Conservation (phyloP, 1,140 invertebrate species). For the Drosophila willistoni region DNA sequence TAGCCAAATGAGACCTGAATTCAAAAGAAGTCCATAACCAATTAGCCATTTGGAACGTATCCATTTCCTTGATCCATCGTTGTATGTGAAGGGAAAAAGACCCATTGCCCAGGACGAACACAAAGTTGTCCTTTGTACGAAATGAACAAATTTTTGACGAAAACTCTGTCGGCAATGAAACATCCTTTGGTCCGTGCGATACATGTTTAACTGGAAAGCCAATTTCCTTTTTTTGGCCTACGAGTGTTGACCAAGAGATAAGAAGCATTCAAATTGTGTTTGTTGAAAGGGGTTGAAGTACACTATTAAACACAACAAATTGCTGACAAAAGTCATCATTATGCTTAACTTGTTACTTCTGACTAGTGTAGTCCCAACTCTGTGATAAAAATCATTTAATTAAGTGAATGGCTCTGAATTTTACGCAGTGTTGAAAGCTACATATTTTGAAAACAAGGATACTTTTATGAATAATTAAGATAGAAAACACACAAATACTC, state of each 20-base stretch:
- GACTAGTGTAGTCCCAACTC: too few species aligned
- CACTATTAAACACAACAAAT: conserved; percentile 16
- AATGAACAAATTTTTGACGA: background rate
- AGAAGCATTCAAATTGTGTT: conserved; percentile 16
- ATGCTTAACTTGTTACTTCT: too few species aligned
- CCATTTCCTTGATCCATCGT: background rate
- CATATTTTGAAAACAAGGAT: too few species aligned
- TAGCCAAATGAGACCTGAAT: background rate
- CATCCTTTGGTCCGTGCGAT: conserved; percentile 30
- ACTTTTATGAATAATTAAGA: too few species aligned
- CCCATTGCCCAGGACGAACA: background rate
- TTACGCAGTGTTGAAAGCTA: conserved; percentile 5
- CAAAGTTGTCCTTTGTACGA: background rate
- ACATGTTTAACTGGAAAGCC: conserved; percentile 4
- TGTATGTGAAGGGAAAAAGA: conserved; percentile 6
- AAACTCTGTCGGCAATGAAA: conserved; percentile 12
- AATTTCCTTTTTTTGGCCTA: background rate
- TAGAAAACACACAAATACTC: too few species aligned
- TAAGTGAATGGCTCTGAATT: conserved; percentile 41
- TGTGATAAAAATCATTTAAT: conserved; percentile 52
- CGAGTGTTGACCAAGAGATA: conserved; percentile 27
- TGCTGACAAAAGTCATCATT: too few species aligned
- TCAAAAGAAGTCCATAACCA: background rate
- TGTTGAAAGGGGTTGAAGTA: conserved; percentile 27
- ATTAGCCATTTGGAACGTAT: conserved; percentile 5